phyloP scores from a whole-genome alignment of 2,888 invertebrate species.

The Biston betularia region DNA sequence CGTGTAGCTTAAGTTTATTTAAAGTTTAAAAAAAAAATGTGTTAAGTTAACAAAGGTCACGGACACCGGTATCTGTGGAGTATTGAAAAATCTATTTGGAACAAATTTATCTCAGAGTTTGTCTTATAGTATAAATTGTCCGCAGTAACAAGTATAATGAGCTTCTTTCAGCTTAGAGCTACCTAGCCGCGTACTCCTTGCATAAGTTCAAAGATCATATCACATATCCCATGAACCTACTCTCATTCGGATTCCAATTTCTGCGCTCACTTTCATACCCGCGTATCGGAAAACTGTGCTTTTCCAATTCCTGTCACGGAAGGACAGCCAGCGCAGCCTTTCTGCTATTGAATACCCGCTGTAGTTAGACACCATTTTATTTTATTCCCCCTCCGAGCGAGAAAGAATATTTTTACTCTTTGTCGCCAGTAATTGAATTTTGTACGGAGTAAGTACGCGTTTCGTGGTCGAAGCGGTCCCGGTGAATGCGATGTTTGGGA shows the following conservation, averaged over 20 bases:
- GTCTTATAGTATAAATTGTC: too few species aligned
- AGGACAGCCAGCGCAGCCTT: constrained; percentile 51
- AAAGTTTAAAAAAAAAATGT: too few species aligned
- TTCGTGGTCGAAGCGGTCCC: constrained; percentile 44
- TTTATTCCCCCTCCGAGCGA: constrained; percentile 57
- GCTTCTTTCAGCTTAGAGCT: too few species aligned
- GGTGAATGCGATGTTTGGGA: constrained; percentile 21
- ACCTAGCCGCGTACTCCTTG: too few species aligned
- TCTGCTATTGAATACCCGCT: constrained; percentile 57
- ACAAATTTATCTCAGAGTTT: too few species aligned
- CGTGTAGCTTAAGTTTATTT: too few species aligned
- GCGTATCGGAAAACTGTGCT: constrained; percentile 52
- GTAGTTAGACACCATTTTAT: constrained; percentile 67
- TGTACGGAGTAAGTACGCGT: constrained; percentile 58
- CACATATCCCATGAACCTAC: constrained; percentile 12
- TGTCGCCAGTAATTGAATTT: constrained; percentile 72
- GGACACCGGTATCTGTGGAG: too few species aligned
- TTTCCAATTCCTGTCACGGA: constrained; percentile 58
- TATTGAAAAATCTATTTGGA: too few species aligned
- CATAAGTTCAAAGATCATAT: background rate
- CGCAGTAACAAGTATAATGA: too few species aligned
- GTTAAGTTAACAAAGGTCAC: too few species aligned
- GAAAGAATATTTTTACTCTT: constrained; percentile 69
- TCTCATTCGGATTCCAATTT: constrained; percentile 42
- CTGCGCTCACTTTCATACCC: constrained; percentile 52